Conservation (phyloP, 2,888 invertebrate genomes). For the Dermolepida albohirtum region DNA sequence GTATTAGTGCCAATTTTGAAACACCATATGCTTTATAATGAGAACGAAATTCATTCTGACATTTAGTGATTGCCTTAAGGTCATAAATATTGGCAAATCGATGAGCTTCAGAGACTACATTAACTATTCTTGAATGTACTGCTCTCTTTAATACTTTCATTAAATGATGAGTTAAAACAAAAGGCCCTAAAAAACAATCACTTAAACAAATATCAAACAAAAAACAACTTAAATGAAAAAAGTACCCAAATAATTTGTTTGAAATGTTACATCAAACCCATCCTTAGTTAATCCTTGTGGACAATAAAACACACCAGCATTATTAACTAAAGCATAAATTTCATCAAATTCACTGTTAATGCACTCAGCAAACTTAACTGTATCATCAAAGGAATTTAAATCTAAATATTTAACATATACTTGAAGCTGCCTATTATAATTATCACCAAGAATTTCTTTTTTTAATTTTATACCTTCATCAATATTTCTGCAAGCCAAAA, state of each 20-base stretch:
- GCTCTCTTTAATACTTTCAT: slow-evolving; percentile 62
- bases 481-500: slow-evolving; percentile 69
- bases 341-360: slow-evolving; percentile 59
- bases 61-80: slow-evolving; percentile 55
- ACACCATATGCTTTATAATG: slow-evolving; percentile 63
- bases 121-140: slow-evolving; percentile 65
- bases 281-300: slow-evolving; percentile 66
- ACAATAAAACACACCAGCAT: slow-evolving; percentile 69
- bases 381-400: slow-evolving; percentile 61
- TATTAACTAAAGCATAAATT: slow-evolving; percentile 67
- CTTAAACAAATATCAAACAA: slow-evolving; percentile 11
- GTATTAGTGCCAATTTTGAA: slow-evolving; percentile 61
- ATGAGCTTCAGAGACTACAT: slow-evolving; percentile 66
- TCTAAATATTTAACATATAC: slow-evolving; percentile 61
- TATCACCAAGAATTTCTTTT: slow-evolving; percentile 60
- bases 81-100: slow-evolving; percentile 59
- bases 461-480: slow-evolving; percentile 64
- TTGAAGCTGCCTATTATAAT: slow-evolving; percentile 51
- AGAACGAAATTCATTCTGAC: slow-evolving; percentile 57
- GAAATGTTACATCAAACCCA: slow-evolving; percentile 68
- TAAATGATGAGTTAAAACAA: slow-evolving; percentile 66
- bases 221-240: background rate
- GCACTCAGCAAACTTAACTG: slow-evolving; percentile 59
- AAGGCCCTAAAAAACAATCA: slow-evolving; percentile 58
- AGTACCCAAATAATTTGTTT: slow-evolving; percentile 69